Evolutionary conservation across 2,797 vertebrate genomes (phyloP).

Genomic region (Merluccius polli): DNA sequence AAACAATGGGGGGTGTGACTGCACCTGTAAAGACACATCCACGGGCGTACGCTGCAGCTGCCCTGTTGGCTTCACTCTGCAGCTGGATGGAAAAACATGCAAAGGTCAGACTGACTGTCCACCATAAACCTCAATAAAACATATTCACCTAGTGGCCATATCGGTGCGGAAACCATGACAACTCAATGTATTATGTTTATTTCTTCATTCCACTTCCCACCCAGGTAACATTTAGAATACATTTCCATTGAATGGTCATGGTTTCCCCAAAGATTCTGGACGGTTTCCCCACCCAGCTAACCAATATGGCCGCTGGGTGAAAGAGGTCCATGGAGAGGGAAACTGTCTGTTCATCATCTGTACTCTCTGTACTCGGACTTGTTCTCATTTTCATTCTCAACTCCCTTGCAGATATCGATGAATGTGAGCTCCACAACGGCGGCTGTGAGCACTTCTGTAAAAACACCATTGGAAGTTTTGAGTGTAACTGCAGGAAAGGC

Average conservation of each 20-base stretch:
- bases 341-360: not conserved
- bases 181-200: not conserved
- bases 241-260: not conserved
- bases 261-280: not conserved
- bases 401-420: slow-evolving; percentile 85
- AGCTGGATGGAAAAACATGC: slow-evolving; percentile 93
- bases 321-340: not conserved
- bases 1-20: slow-evolving; percentile 97
- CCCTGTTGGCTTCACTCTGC: slow-evolving; percentile 90
- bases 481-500: slow-evolving; percentile 95
- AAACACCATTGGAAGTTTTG: slow-evolving; percentile 96
- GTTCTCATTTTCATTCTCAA: no score
- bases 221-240: not conserved
- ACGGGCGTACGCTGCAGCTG: slow-evolving; percentile 98
- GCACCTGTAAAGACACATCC: slow-evolving; percentile 97
- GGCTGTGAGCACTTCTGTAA: slow-evolving; percentile 96
- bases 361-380: no score
- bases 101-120: slow-evolving; percentile 78
- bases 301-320: not conserved
- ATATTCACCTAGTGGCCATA: not conserved
- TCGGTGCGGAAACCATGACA: not conserved
- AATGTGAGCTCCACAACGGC: slow-evolving; percentile 88
- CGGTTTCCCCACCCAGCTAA: no score
- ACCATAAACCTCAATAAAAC: not conserved
- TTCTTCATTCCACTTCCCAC: not conserved